phyloP scores from a whole-genome alignment of 1,140 invertebrate genomes.

The Zaprionus lachaisei region DNA sequence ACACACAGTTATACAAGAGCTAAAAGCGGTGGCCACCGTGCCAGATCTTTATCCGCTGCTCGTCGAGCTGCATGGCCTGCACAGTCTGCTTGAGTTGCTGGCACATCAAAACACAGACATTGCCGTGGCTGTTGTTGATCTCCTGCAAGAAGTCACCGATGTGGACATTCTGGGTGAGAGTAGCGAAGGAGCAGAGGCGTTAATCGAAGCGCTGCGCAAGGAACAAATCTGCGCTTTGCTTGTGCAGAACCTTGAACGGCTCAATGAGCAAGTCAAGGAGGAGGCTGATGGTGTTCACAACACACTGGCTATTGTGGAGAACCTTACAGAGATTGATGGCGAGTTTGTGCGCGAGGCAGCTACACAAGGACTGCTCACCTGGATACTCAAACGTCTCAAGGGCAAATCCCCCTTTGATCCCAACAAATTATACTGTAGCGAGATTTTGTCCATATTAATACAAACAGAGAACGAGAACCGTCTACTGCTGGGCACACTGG shows the following conservation, averaged over 20 bases:
- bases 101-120: conserved; percentile 99
- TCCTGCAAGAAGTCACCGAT: conserved; percentile 97
- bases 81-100: conserved; percentile 96
- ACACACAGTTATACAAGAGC: conserved; percentile 95
- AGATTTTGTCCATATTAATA: conserved; percentile 97
- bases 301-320: conserved; percentile 96
- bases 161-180: conserved; percentile 97
- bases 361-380: conserved; percentile 95
- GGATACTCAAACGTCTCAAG: conserved; percentile 96
- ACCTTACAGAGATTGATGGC: conserved; percentile 95
- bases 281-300: conserved; percentile 99
- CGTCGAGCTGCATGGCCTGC: conserved; percentile 94
- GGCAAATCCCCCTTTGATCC: conserved; percentile 94
- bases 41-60: conserved; percentile 97
- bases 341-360: conserved; percentile 93
- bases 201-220: conserved; percentile 92
- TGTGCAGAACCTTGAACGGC: conserved; percentile 95
- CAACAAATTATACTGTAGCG: conserved; percentile 98
- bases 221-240: conserved; percentile 96
- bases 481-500: conserved; percentile 93
- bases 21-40: conserved; percentile 97
- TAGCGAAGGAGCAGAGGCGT: conserved; percentile 90
- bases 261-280: conserved; percentile 97
- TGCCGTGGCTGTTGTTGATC: conserved; percentile 91
- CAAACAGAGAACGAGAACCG: conserved; percentile 95